phyloP scores from a whole-genome alignment of 1,140 invertebrate species.

The Euwallacea fornicatus region DNA sequence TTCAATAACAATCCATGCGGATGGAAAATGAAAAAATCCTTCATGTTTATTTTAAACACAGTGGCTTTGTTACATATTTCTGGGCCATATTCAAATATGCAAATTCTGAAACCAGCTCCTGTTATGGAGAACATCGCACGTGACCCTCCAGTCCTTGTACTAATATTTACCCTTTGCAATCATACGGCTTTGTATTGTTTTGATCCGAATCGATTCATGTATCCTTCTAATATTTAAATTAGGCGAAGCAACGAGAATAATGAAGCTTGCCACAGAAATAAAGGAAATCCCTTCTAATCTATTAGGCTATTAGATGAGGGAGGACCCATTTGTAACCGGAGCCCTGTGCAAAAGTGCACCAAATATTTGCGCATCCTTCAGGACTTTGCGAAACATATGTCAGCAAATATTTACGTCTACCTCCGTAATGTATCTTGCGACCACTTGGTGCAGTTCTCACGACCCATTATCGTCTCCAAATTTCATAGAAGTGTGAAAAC shows the following conservation, averaged over 20 bases:
- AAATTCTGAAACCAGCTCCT: background rate
- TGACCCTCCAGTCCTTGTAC: conserved; percentile 36
- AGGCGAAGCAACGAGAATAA: background rate
- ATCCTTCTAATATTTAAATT: background rate
- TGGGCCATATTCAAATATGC: conserved; percentile 30
- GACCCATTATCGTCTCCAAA: background rate
- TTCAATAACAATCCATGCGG: background rate
- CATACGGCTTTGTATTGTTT: conserved; percentile 36
- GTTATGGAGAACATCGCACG: conserved; percentile 5
- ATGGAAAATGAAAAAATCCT: conserved; percentile 5
- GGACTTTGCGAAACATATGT: conserved; percentile 47
- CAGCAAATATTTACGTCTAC: conserved; percentile 39
- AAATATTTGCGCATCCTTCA: conserved; percentile 48
- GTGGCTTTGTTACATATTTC: conserved; percentile 31
- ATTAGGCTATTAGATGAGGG: conserved; percentile 7
- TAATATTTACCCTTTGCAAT: conserved; percentile 40
- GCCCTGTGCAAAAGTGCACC: conserved; percentile 34
- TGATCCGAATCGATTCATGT: background rate
- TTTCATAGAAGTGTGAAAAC: no score
- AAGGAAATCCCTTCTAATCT: conserved; percentile 18
- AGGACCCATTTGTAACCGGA: conserved; percentile 43
- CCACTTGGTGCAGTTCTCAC: conserved; percentile 9
- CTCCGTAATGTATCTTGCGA: conserved; percentile 18
- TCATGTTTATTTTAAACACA: conserved; percentile 27
- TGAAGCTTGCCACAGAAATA: background rate